These are phyloP conservation scores for Platycheirus rosarum DNA, from an alignment of 2,888 invertebrate genomes.

Conservation along the genomic window DNA sequence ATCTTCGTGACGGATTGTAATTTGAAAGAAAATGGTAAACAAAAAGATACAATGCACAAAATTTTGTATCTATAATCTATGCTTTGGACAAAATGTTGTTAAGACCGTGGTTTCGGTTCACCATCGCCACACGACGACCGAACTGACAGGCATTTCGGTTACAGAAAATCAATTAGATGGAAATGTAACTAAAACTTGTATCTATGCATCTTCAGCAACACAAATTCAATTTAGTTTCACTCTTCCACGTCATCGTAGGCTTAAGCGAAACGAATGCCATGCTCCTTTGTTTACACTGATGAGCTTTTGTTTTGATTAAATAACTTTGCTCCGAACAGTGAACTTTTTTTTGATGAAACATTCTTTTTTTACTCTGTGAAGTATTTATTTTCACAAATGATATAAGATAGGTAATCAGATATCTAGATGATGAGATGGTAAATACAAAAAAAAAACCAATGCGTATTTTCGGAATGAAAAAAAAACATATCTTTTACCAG, in stretches of 20 bases:
- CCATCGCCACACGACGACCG: background rate
- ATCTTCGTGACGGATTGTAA: conserved; percentile 56
- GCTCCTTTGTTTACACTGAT: conserved; percentile 32
- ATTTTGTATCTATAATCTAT: conserved; percentile 59
- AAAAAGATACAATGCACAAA: conserved; percentile 39
- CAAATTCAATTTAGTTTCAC: conserved; percentile 48
- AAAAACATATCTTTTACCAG: conserved; percentile 43
- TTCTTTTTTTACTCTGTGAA: background rate
- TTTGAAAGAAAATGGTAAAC: conserved; percentile 25
- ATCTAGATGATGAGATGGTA: background rate
- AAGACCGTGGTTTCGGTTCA: background rate
- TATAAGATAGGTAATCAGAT: conserved; percentile 68
- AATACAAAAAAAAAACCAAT: conserved; percentile 1
- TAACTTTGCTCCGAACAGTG: conserved; percentile 43
- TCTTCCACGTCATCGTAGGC: background rate
- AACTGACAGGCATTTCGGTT: background rate
- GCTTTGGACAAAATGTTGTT: conserved; percentile 39
- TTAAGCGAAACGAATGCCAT: background rate
- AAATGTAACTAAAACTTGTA: conserved; percentile 23
- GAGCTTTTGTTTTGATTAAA: conserved; percentile 56
- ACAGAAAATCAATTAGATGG: conserved; percentile 63
- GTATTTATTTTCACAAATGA: conserved; percentile 20
- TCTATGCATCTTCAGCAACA: conserved; percentile 41
- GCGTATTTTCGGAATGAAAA: conserved; percentile 37
- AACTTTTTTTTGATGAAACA: conserved; percentile 55